Evolutionary conservation across 2,797 vertebrate species (phyloP).

Genomic region (Catamblyrhynchus diadema): DNA sequence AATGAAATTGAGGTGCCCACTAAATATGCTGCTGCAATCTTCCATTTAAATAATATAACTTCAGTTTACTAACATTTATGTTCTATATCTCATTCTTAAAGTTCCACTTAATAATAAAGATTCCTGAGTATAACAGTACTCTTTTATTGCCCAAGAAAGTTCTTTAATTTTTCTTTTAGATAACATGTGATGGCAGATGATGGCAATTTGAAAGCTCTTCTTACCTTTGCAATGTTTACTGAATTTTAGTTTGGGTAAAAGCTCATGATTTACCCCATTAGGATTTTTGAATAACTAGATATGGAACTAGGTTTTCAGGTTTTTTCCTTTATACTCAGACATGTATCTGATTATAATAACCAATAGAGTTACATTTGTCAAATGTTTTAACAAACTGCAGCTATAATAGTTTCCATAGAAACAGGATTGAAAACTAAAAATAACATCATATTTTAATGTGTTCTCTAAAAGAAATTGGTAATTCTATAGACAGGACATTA

Average conservation of each 20-base stretch:
- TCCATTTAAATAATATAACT: neutral
- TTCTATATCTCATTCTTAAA: neutral
- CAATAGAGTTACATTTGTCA: neutral
- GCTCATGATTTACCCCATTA: neutral
- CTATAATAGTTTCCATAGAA: constrained; percentile 16
- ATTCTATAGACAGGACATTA: neutral
- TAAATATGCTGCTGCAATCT: neutral
- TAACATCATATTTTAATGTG: neutral
- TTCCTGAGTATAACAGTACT: neutral
- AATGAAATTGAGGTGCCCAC: neutral
- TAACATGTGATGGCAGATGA: neutral
- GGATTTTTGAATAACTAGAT: neutral
- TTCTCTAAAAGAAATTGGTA: neutral
- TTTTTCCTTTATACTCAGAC: neutral
- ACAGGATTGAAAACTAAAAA: constrained; percentile 1
- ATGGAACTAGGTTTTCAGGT: neutral
- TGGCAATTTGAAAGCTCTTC: neutral
- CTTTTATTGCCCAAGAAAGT: neutral
- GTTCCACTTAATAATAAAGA: neutral
- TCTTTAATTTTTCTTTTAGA: neutral
- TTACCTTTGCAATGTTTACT: neutral
- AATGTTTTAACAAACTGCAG: neutral
- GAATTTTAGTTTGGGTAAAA: neutral
- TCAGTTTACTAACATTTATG: neutral
- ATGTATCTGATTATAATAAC: neutral